Evolutionary conservation across 2,797 vertebrate species (phyloP).

Genomic region (Eutrigla gurnardus): DNA sequence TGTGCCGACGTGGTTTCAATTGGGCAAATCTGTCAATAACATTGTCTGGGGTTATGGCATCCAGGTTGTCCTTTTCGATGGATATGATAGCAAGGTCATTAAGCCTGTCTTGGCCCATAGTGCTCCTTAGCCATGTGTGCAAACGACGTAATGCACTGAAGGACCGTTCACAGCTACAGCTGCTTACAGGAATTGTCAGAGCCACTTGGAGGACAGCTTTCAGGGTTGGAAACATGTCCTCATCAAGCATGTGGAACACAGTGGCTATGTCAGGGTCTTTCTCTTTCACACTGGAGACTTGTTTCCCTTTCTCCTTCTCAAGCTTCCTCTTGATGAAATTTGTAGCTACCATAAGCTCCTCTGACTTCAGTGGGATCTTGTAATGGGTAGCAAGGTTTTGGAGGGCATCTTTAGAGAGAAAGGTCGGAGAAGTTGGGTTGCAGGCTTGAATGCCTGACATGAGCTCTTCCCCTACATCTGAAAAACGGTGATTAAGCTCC

Average conservation of each 20-base stretch:
- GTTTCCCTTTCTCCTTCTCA: too few relatives aligned
- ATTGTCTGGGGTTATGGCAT: not conserved
- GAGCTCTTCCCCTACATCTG: not conserved
- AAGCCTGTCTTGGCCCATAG: not conserved
- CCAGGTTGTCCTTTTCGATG: not conserved
- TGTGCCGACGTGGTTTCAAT: not conserved
- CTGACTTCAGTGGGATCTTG: too few relatives aligned
- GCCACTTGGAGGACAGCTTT: not conserved
- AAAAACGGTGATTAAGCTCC: too few relatives aligned
- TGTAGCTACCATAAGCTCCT: too few relatives aligned
- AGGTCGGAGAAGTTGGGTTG: not conserved
- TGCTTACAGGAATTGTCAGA: not conserved
- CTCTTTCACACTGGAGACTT: too few relatives aligned
- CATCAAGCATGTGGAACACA: too few relatives aligned
- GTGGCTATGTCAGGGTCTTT: too few relatives aligned
- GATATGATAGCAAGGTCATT: not conserved
- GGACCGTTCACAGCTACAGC: not conserved
- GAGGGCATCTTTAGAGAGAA: not conserved
- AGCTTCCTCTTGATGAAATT: too few relatives aligned
- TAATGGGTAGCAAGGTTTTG: not conserved
- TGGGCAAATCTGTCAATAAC: not conserved
- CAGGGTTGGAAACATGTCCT: not conserved
- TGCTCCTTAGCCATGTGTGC: not conserved
- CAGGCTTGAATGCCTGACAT: slow-evolving; percentile 3
- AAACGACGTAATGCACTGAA: not conserved